phyloP scores from a whole-genome alignment of 1,140 invertebrate species.

The Papilio polytes region DNA sequence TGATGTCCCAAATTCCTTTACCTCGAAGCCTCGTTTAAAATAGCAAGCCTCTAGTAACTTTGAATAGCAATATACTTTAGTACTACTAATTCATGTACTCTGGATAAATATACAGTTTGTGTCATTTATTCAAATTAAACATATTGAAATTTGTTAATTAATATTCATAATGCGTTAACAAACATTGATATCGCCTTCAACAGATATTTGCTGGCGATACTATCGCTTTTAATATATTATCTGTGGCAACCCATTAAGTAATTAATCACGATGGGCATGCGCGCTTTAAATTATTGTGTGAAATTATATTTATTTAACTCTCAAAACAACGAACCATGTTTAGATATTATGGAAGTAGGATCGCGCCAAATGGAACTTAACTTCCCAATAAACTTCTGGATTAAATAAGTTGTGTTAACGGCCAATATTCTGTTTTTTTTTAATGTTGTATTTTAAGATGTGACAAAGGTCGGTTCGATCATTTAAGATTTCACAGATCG shows the following conservation, averaged over 20 bases:
- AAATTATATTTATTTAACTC: not conserved
- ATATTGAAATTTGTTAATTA: constrained; percentile 26
- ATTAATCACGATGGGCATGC: constrained; percentile 11
- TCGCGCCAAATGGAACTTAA: no score
- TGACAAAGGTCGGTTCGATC: not conserved
- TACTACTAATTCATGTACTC: no score
- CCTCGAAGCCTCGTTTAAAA: not conserved
- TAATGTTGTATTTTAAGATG: not conserved
- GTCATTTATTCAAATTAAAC: not conserved
- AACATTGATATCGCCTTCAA: constrained; percentile 26
- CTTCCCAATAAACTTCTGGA: not conserved
- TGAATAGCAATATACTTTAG: not conserved
- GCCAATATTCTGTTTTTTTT: not conserved
- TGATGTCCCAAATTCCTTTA: not conserved
- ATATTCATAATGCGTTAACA: constrained; percentile 28
- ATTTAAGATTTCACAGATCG: constrained; percentile 14
- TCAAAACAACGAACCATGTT: not conserved
- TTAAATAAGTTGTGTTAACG: not conserved
- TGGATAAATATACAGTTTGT: not conserved
- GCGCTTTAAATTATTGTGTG: not conserved
- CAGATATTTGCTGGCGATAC: constrained; percentile 30
- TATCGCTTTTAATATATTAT: constrained; percentile 29
- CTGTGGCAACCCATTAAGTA: constrained; percentile 23
- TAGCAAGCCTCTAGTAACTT: not conserved
- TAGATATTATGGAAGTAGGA: no score